Evolutionary conservation across 2,113 vertebrate species (phyloP), one percentile per base, ranked within the genome.

Genomic region (Holacanthus passer): DNA sequence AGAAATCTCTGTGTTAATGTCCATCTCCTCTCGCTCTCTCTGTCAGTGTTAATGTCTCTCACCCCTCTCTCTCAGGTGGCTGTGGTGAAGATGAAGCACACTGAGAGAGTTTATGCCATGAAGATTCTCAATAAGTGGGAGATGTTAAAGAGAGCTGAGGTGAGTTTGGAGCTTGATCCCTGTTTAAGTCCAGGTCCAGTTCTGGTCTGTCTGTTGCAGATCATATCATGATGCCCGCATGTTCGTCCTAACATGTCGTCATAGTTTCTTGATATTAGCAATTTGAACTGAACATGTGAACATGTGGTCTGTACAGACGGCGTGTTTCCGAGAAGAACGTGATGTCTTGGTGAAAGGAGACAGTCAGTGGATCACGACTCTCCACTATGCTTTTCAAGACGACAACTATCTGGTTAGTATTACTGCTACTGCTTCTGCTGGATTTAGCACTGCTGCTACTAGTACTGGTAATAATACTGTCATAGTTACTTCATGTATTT

Each of bases 71-170:
- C 13, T 29, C 79, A 93, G 91, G 91, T 94, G 56, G 91, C 91
- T 2, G 98, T 99, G 87, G 98, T 99, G 90, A 98, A 97, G 95
- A 97, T 99, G 98, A 99, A 98, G 90, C 95, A 95, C 91, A 99
- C 98, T 0, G 98, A 99, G 75, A 93, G 96, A 24, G 98, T 99
- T 83, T 99, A 98, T 2, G 98, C 98, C 41, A 99, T 99, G 98
- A 99, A 99, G 92, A 99, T 99, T 81, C 96, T 99, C 39, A 99
- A 99, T 91, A 99, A 99, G 88, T 99, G 98, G 98, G 98, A 99
- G 88, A 99, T 99, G 98, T 94, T 99, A 35, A 99, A 99, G 92
- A 96, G 98, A 87, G 98, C 98, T 0, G 98, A 99, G 96, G 98
- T 98, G 81, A 95, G 93, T 72, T 2, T 17, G 5, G 11, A 3